Conservation (phyloP, 2,113 vertebrate genomes). For the Etia nguti region DNA sequence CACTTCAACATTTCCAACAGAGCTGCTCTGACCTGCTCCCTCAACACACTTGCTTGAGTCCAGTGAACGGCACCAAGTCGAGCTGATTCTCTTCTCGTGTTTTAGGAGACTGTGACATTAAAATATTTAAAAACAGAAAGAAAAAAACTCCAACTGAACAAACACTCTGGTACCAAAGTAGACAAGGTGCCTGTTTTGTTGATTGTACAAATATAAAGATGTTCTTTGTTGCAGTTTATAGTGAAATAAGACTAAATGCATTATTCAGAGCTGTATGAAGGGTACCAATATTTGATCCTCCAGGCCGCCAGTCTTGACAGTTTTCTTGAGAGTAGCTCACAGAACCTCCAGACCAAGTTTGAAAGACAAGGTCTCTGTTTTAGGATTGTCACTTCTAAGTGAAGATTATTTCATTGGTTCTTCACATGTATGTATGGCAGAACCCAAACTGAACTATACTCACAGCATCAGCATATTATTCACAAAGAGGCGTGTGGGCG, state of each 20-base stretch:
- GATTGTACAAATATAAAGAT: conserved; percentile 44
- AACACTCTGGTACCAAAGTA: conserved; percentile 1
- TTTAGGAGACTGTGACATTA: neutral
- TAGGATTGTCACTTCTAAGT: conserved; percentile 51
- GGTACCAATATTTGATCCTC: neutral
- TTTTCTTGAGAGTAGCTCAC: conserved; percentile 27
- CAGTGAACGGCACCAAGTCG: neutral
- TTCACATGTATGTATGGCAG: conserved; percentile 30
- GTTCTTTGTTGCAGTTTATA: conserved; percentile 14
- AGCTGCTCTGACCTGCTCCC: neutral
- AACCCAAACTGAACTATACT: conserved; percentile 44
- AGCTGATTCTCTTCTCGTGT: neutral
- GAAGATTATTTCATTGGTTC: conserved; percentile 29
- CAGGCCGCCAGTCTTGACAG: conserved; percentile 14
- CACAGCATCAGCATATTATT: conserved; percentile 35
- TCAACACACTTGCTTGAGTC: neutral
- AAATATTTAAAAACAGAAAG: neutral
- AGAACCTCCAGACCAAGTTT: conserved; percentile 26
- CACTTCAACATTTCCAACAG: conserved; percentile 52
- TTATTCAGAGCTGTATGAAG: conserved; percentile 27
- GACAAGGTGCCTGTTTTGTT: conserved; percentile 33
- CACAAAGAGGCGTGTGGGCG: conserved; percentile 54
- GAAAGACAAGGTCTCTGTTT: conserved; percentile 14
- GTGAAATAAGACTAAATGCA: neutral
- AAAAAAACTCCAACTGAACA: neutral